These are phyloP conservation scores for Pharmacophagus antenor DNA, from an alignment of 2,888 invertebrate genomes.

Conservation along the genomic window DNA sequence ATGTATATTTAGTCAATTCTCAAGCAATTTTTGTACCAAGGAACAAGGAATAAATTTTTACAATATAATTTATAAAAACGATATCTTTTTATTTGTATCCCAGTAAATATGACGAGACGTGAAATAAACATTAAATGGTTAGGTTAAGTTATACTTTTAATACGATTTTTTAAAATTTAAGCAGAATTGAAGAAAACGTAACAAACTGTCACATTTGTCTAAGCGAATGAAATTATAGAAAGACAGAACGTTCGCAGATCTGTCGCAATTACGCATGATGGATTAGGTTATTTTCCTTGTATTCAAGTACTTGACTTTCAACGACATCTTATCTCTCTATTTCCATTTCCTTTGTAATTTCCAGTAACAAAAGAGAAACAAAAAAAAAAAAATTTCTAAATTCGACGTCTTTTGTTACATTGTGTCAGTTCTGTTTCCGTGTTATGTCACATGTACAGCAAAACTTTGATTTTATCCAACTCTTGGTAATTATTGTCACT, in stretches of 20 bases:
- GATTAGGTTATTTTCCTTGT: slow-evolving; percentile 17
- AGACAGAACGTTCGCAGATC: slow-evolving; percentile 18
- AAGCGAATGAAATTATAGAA: slow-evolving; percentile 13
- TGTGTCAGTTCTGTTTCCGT: not conserved
- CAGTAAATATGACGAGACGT: no score
- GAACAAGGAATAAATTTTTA: no score
- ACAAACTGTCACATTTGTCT: slow-evolving; percentile 2
- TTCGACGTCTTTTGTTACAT: not conserved
- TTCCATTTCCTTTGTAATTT: slow-evolving; percentile 13
- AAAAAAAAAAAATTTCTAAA: slow-evolving; percentile 16
- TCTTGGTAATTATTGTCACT: not conserved
- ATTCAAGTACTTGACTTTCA: slow-evolving; percentile 12
- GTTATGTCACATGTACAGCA: not conserved
- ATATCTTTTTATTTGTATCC: no score
- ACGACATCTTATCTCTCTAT: slow-evolving; percentile 19
- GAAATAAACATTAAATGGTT: no score
- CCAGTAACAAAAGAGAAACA: slow-evolving; percentile 8
- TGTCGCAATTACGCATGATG: slow-evolving; percentile 21
- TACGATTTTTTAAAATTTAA: not conserved
- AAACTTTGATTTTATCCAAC: not conserved
- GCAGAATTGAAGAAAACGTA: not conserved
- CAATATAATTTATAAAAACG: no score
- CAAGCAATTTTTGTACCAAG: no score
- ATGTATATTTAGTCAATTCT: no score
- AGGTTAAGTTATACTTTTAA: not conserved